Evolutionary conservation across 2,888 invertebrate genomes (phyloP), one percentile per base, ranked within the genome.

Genomic region (Megastigmus dorsalis): DNA sequence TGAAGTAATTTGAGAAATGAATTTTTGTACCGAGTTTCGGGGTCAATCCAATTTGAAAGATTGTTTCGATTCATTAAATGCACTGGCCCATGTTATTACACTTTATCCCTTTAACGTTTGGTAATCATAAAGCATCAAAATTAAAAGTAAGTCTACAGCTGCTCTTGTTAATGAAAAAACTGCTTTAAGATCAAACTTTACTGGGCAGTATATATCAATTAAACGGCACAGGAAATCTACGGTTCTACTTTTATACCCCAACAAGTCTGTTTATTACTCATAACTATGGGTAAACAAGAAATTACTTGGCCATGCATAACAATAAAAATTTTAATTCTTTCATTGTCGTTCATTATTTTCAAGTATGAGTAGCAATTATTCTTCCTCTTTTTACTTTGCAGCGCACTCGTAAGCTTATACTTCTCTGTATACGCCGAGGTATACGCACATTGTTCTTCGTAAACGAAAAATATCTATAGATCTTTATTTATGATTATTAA

Each of bases 161-260:
- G 60, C 28, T 30, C 52, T 30, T 30, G 59, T 59, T 59, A 54
- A 59, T 30, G 41, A 50, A 60, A 38, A 23, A 69, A 60, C 50
- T 60, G 52, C 50, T 38, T 28, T 52, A 60, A 60, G 69, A 69
- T 60, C 28, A 69, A 69, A 69, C 52, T 69, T 69, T 41, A 52
- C 41, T 60, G 52, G n/a, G 50, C 20, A 33, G 60, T 69, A 52
- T n/a, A n/a, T 69, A 69, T 69, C 68, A 68, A 69, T 69, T 69
- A 69, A 52, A 62, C 38, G 30, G n/a, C 52, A 3, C 38, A 10
- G 26, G 48, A 45, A 69, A 52, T 26, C 20, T 59, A 38, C 48
- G 68, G 28, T 23, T 57, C 57, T 69, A 23, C 52, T 69, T 60
- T 59, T 62, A 43, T 20, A 6, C 60, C 13, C 50, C 43, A 62